Conservation (phyloP, 1,140 invertebrate species). For the Polypedilum vanderplanki region DNA sequence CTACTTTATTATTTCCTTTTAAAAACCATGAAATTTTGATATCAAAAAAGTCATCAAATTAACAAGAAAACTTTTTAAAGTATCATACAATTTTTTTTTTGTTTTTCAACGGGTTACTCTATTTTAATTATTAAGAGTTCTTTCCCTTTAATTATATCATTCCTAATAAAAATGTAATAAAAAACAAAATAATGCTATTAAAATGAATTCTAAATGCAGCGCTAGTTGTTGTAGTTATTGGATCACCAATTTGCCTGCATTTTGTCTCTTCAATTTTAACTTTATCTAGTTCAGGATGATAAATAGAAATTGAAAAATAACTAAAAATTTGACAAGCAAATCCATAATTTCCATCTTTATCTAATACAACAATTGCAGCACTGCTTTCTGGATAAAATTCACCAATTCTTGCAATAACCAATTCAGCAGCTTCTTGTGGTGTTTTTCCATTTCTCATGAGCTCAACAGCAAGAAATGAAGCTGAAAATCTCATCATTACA, state of each 20-base stretch:
- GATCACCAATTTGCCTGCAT: background rate
- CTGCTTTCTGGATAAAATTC: slow-evolving; percentile 70
- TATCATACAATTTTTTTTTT: too few relatives aligned
- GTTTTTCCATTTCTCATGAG: slow-evolving; percentile 67
- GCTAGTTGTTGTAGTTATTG: background rate
- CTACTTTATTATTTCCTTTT: too few relatives aligned
- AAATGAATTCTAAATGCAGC: background rate
- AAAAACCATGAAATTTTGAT: too few relatives aligned
- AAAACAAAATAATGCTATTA: background rate
- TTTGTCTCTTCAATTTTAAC: background rate
- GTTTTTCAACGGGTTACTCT: too few relatives aligned
- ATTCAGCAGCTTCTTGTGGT: slow-evolving; percentile 59
- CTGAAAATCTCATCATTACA: slow-evolving; percentile 69
- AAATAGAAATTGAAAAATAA: background rate
- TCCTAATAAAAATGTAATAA: background rate
- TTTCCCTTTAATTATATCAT: too few relatives aligned
- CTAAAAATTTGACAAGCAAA: slow-evolving; percentile 63
- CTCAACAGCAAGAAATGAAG: slow-evolving; percentile 72
- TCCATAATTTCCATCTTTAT: slow-evolving; percentile 65
- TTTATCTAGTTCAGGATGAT: background rate
- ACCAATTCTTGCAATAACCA: slow-evolving; percentile 60
- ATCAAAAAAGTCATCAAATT: too few relatives aligned
- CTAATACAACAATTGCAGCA: slow-evolving; percentile 74
- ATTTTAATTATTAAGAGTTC: too few relatives aligned
- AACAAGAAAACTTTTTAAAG: too few relatives aligned